These are phyloP conservation scores for Gobius niger DNA, from an alignment of 2,113 vertebrate species.

Conservation along the genomic window DNA sequence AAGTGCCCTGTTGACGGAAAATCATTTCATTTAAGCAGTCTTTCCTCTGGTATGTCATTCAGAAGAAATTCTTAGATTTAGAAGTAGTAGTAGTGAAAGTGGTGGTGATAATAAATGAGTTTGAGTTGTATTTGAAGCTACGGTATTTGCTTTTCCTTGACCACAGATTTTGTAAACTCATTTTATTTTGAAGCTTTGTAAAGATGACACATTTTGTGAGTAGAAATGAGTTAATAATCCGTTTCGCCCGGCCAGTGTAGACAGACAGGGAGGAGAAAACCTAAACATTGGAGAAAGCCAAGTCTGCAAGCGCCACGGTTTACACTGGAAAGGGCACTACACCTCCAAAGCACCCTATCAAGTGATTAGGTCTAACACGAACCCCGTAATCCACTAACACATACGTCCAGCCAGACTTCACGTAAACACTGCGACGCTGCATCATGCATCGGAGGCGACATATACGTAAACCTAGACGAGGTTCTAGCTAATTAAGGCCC, in stretches of 20 bases:
- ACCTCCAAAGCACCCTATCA: slow-evolving; percentile 42
- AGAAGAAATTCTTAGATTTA: no score
- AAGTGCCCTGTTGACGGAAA: no score
- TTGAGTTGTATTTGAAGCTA: no score
- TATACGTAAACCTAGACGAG: slow-evolving; percentile 31
- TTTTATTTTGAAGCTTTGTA: no score
- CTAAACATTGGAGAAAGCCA: slow-evolving; percentile 26
- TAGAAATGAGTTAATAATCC: slow-evolving; percentile 3
- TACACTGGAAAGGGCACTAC: slow-evolving; percentile 29
- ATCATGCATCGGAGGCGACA: slow-evolving; percentile 22
- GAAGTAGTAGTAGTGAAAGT: no score
- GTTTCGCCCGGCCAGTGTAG: slow-evolving; percentile 27
- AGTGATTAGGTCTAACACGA: slow-evolving; percentile 50
- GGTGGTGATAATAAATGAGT: no score
- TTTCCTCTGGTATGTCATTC: no score
- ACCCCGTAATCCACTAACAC: slow-evolving; percentile 52
- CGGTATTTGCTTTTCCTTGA: neutral
- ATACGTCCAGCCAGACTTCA: slow-evolving; percentile 21
- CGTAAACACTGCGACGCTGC: slow-evolving; percentile 33
- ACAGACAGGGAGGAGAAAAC: slow-evolving; percentile 22
- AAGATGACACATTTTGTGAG: neutral
- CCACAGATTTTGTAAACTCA: neutral
- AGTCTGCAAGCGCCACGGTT: slow-evolving; percentile 37
- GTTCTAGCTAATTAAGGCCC: slow-evolving; percentile 28
- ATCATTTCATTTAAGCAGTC: no score